phyloP scores from a whole-genome alignment of 2,888 invertebrate species.

The Conus canariensis region DNA sequence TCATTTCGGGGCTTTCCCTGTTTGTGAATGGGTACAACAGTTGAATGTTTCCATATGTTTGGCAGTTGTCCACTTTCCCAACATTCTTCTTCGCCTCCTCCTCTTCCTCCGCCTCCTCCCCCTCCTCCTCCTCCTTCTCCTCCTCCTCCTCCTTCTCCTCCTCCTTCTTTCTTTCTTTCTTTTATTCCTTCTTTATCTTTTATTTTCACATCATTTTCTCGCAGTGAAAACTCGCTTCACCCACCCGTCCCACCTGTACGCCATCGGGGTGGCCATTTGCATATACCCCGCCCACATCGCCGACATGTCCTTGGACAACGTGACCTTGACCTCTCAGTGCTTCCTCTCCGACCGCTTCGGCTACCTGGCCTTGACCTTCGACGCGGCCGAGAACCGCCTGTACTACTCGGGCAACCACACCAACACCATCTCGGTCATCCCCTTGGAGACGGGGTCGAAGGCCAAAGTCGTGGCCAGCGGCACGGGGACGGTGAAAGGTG shows the following conservation, averaged over 20 bases:
- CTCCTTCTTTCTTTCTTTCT: neutral
- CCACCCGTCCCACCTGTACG: slow-evolving; percentile 69
- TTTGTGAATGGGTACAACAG: no score
- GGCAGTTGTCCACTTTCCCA: no score
- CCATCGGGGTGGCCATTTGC: slow-evolving; percentile 75
- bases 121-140: no score
- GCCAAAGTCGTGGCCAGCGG: slow-evolving; percentile 70
- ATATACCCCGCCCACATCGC: slow-evolving; percentile 74
- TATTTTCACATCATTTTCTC: neutral
- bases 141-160: neutral
- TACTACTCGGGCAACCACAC: slow-evolving; percentile 73
- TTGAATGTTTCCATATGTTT: no score
- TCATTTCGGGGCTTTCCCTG: no score
- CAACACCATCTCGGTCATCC: slow-evolving; percentile 69
- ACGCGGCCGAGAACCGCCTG: slow-evolving; percentile 64
- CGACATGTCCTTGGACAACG: slow-evolving; percentile 71
- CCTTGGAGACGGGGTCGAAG: slow-evolving; percentile 61
- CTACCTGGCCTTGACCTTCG: slow-evolving; percentile 67
- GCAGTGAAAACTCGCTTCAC: slow-evolving; percentile 80
- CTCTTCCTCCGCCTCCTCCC: no score
- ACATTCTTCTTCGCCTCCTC: no score
- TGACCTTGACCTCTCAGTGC: slow-evolving; percentile 76
- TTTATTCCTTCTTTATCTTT: no score
- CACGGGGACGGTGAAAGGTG: slow-evolving; percentile 71
- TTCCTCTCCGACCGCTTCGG: slow-evolving; percentile 82